Base-by-base conservation (phyloP, 2,113 vertebrate species). In the Lamprologus sp. region DNA sequence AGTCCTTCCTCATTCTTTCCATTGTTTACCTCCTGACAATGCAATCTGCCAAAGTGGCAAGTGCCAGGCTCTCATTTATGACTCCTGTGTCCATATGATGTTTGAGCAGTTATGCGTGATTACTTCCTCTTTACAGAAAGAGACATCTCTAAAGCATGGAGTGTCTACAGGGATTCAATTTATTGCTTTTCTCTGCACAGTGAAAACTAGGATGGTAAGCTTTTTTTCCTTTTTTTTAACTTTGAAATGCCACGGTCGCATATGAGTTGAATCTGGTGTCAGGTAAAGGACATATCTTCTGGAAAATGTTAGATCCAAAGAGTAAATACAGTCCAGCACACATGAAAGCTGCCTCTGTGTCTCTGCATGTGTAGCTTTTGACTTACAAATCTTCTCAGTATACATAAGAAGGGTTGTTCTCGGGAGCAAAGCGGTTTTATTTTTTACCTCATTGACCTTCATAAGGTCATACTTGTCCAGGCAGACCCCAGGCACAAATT, bases 1-100 rank as follows among this genome's bases (percentile, higher is more conserved):
- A 92, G 87, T 85, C 88, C 88, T 90, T 92, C 90, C 92, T 91
- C 92, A 90, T 91, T 89, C 85, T 90, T 75, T 81, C 86, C n/a
- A 88, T 92, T 96, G 94, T 96, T 97, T 96, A 95, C 92, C 47
- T 90, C 92, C 83, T 89, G 90, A 93, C 94, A 92, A 89, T 89
- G 70, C 89, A 92, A 95, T 95, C 93, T 92, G 88, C 87, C 85
- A 83, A 84, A 84, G 55, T 58, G 81, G 42, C 58, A 80, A 85
- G 88, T 82, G 84, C 49, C 35, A 1, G 84, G 68, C 90, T 84
- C 84, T 86, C 51, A 51, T 90, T 89, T 92, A 86, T 93, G 92
- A 91, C 89, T 93, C 85, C 87, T 13, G 37, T 92, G 90, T 84
- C 90, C 89, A 87, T 75, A 85, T 92, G 86, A 90, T 81, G 85